Base-by-base conservation (phyloP, 2,888 invertebrate genomes). In the Formica aserva region DNA sequence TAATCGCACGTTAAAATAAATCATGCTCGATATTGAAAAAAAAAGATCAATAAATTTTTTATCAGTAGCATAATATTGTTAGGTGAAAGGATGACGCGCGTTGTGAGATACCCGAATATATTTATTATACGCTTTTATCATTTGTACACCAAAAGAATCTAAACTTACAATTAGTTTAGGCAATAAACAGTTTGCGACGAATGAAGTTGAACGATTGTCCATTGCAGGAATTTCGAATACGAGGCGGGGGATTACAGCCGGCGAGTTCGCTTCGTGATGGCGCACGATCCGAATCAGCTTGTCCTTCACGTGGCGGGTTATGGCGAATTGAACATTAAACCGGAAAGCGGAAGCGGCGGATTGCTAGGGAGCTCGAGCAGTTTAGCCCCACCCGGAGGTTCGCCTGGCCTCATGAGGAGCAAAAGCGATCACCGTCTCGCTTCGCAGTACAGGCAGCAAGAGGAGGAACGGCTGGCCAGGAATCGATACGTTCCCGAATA, bases 361-460 rank as follows among this genome's bases (percentile, higher is more conserved):
- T 81, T 90, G 83, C 75, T 91, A n/a, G 90, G 92, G 13, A 95
- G 95, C 13, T 95, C 95, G 67, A 95, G 96, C 38, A 95, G 95
- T 83, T 95, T 96, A 85, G 95, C 96, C 72, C 96, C 96, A 74
- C 96, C 96, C 18, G 96, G 96, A 72, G 95, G 95, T 60, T 96
- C 96, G 8, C 97, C 97, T 65, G 98, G 98, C 1, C 95, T 99
- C 26, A 98, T 98, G 96, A 96, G 98, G 88, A 98, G 98, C 86
- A 98, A 99, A 95, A 98, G 98, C 94, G 98, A 99, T 94, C 98
- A 98, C 95, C 96, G 98, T 60, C 95, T 99, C 86, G 98, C 98
- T 6, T 95, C 98, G 0, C 98, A 98, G 93, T 98, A 98, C 95
- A 96, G 98, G 52, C 97, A 98, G 93, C 98, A 98, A 94, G 98